phyloP scores from a whole-genome alignment of 2,113 vertebrate species.

The Phyllostomus hastatus region DNA sequence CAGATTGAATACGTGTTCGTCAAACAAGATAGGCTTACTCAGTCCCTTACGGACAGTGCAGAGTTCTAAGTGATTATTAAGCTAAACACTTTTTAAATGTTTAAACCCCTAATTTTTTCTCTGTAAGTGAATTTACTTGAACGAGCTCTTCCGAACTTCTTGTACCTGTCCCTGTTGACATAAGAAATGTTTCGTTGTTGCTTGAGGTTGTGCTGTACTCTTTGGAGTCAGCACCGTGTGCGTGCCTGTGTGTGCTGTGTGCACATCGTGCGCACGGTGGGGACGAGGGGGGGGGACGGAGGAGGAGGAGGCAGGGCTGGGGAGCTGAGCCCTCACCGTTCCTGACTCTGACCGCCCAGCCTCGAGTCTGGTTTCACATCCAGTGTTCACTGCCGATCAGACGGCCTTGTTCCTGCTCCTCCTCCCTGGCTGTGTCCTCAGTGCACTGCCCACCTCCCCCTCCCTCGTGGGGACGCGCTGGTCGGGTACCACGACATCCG shows the following conservation, averaged over 20 bases:
- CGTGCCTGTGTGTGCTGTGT: neutral
- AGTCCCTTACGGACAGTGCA: neutral
- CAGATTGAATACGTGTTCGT: neutral
- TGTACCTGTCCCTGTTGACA: neutral
- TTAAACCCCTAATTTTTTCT: neutral
- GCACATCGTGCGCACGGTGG: accelerated
- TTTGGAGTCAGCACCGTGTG: accelerated
- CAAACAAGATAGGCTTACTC: neutral
- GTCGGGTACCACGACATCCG: accelerated
- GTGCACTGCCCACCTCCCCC: neutral
- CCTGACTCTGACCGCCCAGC: neutral
- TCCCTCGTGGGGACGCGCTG: neutral
- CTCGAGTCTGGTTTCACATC: accelerated
- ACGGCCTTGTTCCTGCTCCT: too few species aligned
- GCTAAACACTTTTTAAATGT: neutral
- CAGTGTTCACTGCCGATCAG: neutral
- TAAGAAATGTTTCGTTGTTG: neutral
- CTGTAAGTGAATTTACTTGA: neutral
- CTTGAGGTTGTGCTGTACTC: too few species aligned
- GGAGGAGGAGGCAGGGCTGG: too few species aligned
- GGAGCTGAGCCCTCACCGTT: neutral
- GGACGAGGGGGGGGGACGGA: too few species aligned
- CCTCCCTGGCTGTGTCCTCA: neutral
- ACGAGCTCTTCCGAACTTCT: neutral
- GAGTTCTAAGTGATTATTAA: neutral